These are phyloP conservation scores for Tyria jacobaeae DNA, from an alignment of 2,888 invertebrate genomes.

Conservation along the genomic window DNA sequence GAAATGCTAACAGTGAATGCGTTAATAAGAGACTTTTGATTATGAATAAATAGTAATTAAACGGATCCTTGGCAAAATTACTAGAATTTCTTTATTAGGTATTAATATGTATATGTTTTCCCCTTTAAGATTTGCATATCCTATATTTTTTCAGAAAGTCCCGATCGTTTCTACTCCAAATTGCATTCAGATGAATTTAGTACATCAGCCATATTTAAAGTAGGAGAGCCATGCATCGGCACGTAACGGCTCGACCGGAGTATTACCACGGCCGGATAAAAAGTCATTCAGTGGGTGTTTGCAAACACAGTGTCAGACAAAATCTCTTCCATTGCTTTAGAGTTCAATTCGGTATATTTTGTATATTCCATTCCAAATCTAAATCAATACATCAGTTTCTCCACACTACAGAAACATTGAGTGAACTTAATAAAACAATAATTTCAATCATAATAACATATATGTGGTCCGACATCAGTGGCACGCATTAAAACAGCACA, in stretches of 20 bases:
- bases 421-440: slow-evolving; percentile 14
- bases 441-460: slow-evolving; percentile 9
- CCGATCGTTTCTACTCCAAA: too few species aligned
- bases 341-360: too few species aligned
- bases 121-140: too few species aligned
- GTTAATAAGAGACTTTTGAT: slow-evolving; percentile 29
- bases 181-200: too few species aligned
- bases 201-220: too few species aligned
- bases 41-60: slow-evolving; percentile 11
- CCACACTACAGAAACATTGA: slow-evolving; percentile 11
- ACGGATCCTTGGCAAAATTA: not conserved
- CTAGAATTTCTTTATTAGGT: too few species aligned
- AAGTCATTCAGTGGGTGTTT: not conserved
- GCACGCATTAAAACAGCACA: slow-evolving; percentile 43
- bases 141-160: too few species aligned
- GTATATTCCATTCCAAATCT: not conserved
- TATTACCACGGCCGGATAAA: too few species aligned
- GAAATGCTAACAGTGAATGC: slow-evolving; percentile 54
- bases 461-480: slow-evolving; percentile 6
- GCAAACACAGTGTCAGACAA: not conserved
- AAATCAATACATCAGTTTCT: not conserved
- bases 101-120: too few species aligned
- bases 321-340: not conserved
- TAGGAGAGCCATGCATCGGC: too few species aligned
- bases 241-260: too few species aligned